Percentiles rank a stretch among this genome's conserved stretches.
These are phyloP conservation scores for Ictalurus furcatus DNA, from an alignment of 2,113 vertebrate species.

Conservation along the genomic window DNA sequence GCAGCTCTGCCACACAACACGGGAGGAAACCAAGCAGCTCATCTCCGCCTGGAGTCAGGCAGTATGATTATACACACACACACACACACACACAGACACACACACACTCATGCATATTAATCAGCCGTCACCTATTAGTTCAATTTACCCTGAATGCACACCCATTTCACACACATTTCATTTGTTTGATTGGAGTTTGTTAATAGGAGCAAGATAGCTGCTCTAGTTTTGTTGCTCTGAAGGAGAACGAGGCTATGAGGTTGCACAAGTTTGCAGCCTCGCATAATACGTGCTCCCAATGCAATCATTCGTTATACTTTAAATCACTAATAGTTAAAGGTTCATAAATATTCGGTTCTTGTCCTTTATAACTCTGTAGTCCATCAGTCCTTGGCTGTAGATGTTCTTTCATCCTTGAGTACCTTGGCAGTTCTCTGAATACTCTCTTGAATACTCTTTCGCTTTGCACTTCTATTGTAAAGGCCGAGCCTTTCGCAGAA, in stretches of 20 bases:
- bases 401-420: conserved; percentile 18
- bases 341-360: neutral
- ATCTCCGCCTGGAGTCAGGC: conserved; percentile 84
- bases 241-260: neutral
- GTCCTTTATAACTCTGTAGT: neutral
- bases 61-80: conserved; percentile 72
- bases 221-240: neutral
- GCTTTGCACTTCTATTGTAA: neutral
- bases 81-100: neutral
- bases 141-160: neutral
- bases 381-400: conserved; percentile 21
- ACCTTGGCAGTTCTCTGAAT: neutral
- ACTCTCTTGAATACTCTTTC: conserved; percentile 12
- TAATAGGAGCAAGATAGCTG: too few relatives aligned
- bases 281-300: neutral
- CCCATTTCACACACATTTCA: neutral
- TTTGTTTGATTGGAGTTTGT: neutral
- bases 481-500: neutral
- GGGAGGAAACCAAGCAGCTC: conserved; percentile 87
- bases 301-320: neutral
- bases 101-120: neutral
- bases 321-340: neutral
- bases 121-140: neutral
- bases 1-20: conserved; percentile 82
- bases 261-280: neutral